Conservation (phyloP, 1,140 invertebrate genomes). For the Solenopsis invicta region DNA sequence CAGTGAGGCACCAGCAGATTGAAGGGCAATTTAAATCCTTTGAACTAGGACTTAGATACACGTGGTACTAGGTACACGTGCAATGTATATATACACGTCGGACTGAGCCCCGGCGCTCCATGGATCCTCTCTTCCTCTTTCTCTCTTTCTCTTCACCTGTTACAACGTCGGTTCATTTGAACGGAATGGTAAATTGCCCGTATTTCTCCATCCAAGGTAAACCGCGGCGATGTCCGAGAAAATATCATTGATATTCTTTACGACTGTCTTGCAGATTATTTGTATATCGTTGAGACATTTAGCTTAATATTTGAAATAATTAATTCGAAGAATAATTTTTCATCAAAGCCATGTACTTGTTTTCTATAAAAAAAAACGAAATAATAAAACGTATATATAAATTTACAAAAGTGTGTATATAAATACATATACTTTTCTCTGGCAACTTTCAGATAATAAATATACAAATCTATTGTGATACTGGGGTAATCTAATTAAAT, state of each 20-base stretch:
- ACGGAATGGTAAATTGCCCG: constrained; percentile 73
- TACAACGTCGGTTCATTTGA: constrained; percentile 48
- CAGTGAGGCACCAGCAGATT: constrained; percentile 51
- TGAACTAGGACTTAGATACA: constrained; percentile 58
- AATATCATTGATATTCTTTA: constrained; percentile 83
- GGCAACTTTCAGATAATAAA: neutral
- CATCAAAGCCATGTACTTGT: neutral
- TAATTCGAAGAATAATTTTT: neutral
- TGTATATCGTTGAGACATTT: neutral
- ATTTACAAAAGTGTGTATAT: too few species aligned
- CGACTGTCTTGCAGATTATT: constrained; percentile 7
- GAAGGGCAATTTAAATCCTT: constrained; percentile 66
- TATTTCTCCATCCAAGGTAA: constrained; percentile 74
- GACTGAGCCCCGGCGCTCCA: constrained; percentile 18
- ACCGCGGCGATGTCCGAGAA: constrained; percentile 75
- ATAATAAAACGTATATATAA: neutral
- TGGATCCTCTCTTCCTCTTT: constrained; percentile 9
- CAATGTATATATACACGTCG: neutral
- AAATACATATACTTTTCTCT: too few species aligned
- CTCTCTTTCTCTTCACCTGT: constrained; percentile 67
- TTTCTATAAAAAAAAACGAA: neutral
- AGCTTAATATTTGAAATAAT: constrained; percentile 17
- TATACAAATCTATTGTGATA: neutral
- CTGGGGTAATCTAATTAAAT: neutral
- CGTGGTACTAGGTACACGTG: constrained; percentile 16